phyloP scores from a whole-genome alignment of 2,888 invertebrate genomes.

The Andricus curvator region DNA sequence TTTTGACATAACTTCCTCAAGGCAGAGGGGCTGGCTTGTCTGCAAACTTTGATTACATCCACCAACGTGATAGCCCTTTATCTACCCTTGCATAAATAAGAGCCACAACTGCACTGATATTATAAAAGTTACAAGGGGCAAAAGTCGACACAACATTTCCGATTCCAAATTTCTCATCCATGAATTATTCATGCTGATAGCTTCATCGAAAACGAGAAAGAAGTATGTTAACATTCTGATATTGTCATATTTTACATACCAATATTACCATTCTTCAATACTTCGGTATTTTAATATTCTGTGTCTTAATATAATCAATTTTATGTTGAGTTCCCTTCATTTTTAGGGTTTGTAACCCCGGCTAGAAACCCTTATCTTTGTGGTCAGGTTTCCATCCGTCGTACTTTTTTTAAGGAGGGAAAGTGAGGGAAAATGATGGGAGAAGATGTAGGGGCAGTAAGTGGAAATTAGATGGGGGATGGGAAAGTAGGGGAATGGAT shows the following conservation, averaged over 20 bases:
- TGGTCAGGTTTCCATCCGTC: too few species aligned
- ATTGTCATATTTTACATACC: constrained; percentile 21
- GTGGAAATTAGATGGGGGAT: too few species aligned
- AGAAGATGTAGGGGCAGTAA: too few species aligned
- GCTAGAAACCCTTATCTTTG: too few species aligned
- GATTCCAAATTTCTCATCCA: constrained; percentile 15
- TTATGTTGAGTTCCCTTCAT: background rate
- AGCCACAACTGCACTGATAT: constrained; percentile 36
- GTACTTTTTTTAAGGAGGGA: too few species aligned
- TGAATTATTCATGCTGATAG: constrained; percentile 20
- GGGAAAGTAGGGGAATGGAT: too few species aligned
- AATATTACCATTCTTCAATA: background rate
- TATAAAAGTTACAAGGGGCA: constrained; percentile 40
- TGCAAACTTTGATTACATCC: constrained; percentile 75
- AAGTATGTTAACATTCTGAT: constrained; percentile 13
- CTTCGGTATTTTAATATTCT: background rate
- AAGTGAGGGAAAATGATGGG: too few species aligned
- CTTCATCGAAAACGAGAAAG: constrained; percentile 8
- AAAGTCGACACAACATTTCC: constrained; percentile 19
- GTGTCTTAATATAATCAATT: background rate
- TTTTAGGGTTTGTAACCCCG: background rate
- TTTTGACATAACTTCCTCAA: constrained; percentile 61
- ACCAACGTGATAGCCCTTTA: constrained; percentile 56
- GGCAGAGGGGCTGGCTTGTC: constrained; percentile 62
- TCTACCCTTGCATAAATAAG: constrained; percentile 47